Percentiles rank a stretch among this genome's conserved stretches.
Conservation (phyloP, 1,140 invertebrate species). For the Leptinotarsa defecta region DNA sequence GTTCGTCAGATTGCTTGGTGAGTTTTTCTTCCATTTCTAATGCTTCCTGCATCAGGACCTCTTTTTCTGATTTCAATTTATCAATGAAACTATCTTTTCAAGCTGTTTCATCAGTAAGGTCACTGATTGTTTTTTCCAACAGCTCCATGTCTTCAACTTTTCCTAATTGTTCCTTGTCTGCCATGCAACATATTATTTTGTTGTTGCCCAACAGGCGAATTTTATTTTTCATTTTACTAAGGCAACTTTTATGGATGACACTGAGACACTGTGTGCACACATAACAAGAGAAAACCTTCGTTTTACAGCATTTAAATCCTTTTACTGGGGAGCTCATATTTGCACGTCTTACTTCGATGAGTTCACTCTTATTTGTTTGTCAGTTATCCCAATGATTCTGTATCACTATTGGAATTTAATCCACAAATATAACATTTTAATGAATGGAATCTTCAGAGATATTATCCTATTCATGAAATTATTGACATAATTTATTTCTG, state of each 20-base stretch:
- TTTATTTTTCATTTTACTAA: background rate
- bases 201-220: background rate
- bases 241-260: background rate
- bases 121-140: slow-evolving; percentile 4
- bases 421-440: no score
- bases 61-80: background rate
- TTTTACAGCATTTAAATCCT: background rate
- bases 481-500: no score
- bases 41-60: background rate
- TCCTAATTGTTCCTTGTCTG: background rate
- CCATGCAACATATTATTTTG: background rate
- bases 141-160: background rate
- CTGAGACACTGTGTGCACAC: background rate
- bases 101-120: background rate
- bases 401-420: no score
- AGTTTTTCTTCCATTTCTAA: background rate
- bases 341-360: no score
- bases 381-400: no score
- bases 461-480: no score
- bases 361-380: no score
- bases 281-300: background rate
- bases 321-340: background rate
- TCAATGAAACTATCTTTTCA: background rate
- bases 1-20: no score
- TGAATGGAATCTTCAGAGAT: no score